Conservation (phyloP, 2,797 vertebrate species). For the Dallia pectoralis region DNA sequence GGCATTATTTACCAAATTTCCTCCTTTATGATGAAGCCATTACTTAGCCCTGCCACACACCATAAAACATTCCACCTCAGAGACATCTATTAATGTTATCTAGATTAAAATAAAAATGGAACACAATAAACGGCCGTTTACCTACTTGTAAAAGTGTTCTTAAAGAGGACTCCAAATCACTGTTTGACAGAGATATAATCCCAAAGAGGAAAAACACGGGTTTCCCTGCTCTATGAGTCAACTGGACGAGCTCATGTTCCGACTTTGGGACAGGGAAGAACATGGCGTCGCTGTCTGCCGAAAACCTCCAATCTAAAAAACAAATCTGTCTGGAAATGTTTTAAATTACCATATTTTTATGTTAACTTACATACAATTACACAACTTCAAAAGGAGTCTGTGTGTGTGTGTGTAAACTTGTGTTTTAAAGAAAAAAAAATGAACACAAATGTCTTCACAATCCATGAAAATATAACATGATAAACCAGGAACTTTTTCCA, state of each 20-base stretch:
- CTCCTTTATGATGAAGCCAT: not conserved
- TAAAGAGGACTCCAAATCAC: not conserved
- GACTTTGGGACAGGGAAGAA: not conserved
- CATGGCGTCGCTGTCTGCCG: too few relatives aligned
- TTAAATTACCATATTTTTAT: not conserved
- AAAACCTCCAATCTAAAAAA: too few relatives aligned
- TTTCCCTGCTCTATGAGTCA: not conserved
- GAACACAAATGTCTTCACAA: not conserved
- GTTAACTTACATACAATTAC: not conserved
- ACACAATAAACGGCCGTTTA: conserved; percentile 3
- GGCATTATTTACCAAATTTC: not conserved
- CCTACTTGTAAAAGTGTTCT: conserved; percentile 8
- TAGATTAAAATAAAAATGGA: not conserved
- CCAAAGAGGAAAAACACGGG: not conserved
- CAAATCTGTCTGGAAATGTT: too few relatives aligned
- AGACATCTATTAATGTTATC: conserved; percentile 10
- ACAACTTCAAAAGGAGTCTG: not conserved
- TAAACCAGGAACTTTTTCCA: too few relatives aligned
- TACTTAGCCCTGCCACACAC: not conserved
- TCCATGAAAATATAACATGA: not conserved
- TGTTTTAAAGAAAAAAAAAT: not conserved
- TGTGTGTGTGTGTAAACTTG: not conserved
- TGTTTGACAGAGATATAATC: not conserved
- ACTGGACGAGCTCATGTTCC: not conserved
- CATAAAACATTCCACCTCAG: not conserved